Percentiles rank a stretch among this genome's conserved stretches.
These are phyloP conservation scores for Dryobota labecula DNA, from an alignment of 2,888 invertebrate species.

Conservation along the genomic window DNA sequence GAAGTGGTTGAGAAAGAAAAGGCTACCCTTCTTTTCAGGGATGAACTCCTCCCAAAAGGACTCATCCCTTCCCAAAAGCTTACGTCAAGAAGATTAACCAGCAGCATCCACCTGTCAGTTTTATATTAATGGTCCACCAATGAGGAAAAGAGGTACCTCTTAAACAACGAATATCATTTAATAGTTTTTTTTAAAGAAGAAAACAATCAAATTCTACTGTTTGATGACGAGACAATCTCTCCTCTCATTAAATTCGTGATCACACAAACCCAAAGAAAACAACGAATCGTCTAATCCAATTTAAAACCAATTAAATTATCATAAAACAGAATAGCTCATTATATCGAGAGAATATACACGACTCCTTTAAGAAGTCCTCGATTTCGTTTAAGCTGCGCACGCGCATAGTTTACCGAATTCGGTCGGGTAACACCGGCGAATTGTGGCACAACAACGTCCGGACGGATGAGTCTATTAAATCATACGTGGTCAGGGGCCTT, in stretches of 20 bases:
- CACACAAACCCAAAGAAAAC: conserved; percentile 9
- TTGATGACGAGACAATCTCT: not conserved
- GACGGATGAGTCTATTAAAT: conserved; percentile 84
- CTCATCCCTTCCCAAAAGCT: not conserved
- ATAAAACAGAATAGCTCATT: conserved; percentile 51
- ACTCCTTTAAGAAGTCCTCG: conserved; percentile 15
- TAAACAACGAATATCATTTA: too few species aligned
- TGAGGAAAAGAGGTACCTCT: too few species aligned
- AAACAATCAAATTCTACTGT: not conserved
- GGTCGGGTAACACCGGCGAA: conserved; percentile 63
- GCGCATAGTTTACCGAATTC: conserved; percentile 51
- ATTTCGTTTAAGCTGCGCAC: conserved; percentile 25
- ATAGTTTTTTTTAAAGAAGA: not conserved
- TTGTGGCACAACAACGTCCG: conserved; percentile 74
- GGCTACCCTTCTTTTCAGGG: not conserved
- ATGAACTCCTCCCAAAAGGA: too few species aligned
- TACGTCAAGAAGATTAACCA: too few species aligned
- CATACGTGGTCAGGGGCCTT: conserved; percentile 82
- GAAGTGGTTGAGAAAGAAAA: not conserved
- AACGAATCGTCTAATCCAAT: conserved; percentile 42
- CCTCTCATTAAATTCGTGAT: not conserved
- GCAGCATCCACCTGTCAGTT: not conserved
- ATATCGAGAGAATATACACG: conserved; percentile 29
- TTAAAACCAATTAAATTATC: conserved; percentile 37
- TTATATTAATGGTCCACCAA: not conserved